Conservation (phyloP, 2,888 invertebrate species). For the Tethea ocularis region DNA sequence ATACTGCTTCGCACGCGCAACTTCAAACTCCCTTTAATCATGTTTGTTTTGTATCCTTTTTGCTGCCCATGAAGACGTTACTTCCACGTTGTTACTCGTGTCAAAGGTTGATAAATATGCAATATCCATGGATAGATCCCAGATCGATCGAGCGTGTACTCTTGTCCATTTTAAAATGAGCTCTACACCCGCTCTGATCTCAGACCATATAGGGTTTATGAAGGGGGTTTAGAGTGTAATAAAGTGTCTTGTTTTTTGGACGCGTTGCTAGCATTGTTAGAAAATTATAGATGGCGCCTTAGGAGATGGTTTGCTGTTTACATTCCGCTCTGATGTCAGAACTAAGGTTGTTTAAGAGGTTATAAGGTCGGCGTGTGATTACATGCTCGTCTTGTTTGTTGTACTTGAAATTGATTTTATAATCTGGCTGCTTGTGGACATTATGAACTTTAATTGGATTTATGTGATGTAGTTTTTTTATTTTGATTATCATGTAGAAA, state of each 20-base stretch:
- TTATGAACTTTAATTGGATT: conserved; percentile 8
- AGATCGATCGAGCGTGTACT: conserved; percentile 77
- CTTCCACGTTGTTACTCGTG: conserved; percentile 78
- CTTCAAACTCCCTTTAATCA: conserved; percentile 53
- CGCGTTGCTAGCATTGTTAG: conserved; percentile 72
- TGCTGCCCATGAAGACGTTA: conserved; percentile 77
- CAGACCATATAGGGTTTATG: conserved; percentile 7
- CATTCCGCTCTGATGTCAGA: conserved; percentile 76
- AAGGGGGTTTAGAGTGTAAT: conserved; percentile 19
- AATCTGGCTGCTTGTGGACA: conserved; percentile 26
- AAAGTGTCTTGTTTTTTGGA: conserved; percentile 53
- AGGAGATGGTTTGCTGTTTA: conserved; percentile 79
- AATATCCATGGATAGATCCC: conserved; percentile 75
- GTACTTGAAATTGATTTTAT: conserved; percentile 68
- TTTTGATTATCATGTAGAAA: too few species aligned
- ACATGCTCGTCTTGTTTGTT: conserved; percentile 71
- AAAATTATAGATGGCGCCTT: conserved; percentile 83
- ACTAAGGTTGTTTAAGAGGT: conserved; percentile 73
- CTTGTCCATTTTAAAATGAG: conserved; percentile 44
- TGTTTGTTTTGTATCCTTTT: conserved; percentile 72
- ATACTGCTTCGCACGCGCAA: conserved; percentile 25
- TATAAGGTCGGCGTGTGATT: conserved; percentile 74
- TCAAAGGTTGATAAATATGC: conserved; percentile 84
- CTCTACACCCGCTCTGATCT: conserved; percentile 26
- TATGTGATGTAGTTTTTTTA: too few species aligned